Evolutionary conservation across 2,888 invertebrate species (phyloP).

Genomic region (Latheticus oryzae): DNA sequence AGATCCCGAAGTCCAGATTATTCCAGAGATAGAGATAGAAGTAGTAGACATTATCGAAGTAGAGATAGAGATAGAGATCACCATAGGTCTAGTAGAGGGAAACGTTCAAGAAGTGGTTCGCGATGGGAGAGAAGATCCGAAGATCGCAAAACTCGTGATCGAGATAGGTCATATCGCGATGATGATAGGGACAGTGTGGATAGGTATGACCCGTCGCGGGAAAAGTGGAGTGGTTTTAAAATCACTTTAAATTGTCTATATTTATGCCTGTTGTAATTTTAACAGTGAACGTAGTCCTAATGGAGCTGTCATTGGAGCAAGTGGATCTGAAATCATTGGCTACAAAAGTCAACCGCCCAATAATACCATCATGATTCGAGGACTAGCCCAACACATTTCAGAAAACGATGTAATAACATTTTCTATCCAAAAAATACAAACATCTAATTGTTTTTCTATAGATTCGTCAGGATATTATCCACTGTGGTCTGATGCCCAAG

Average conservation of each 20-base stretch:
- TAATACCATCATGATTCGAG: conserved; percentile 81
- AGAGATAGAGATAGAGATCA: conserved; percentile 59
- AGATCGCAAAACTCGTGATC: conserved; percentile 59
- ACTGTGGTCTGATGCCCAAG: conserved; percentile 79
- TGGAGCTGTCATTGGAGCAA: conserved; percentile 63
- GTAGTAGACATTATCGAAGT: conserved; percentile 57
- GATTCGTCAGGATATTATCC: conserved; percentile 82
- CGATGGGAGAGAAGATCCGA: conserved; percentile 63
- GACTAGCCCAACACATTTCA: conserved; percentile 79
- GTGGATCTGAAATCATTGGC: conserved; percentile 65
- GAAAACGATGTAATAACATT: conserved; percentile 77
- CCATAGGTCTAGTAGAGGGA: conserved; percentile 54
- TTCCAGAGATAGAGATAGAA: conserved; percentile 55
- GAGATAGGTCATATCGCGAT: conserved; percentile 62
- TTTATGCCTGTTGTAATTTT: conserved; percentile 57
- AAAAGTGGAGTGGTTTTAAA: conserved; percentile 35
- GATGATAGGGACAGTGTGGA: conserved; percentile 64
- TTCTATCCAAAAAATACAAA: too few relatives aligned
- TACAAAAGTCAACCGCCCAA: conserved; percentile 66
- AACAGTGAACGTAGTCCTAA: conserved; percentile 63
- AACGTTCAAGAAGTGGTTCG: conserved; percentile 59
- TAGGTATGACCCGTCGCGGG: conserved; percentile 57
- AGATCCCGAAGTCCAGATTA: conserved; percentile 59
- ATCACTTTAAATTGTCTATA: conserved; percentile 44
- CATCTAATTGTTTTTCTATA: conserved; percentile 62